These are phyloP conservation scores for Cercocebus atys DNA, from an alignment of 2,113 vertebrate genomes.

Conservation along the genomic window DNA sequence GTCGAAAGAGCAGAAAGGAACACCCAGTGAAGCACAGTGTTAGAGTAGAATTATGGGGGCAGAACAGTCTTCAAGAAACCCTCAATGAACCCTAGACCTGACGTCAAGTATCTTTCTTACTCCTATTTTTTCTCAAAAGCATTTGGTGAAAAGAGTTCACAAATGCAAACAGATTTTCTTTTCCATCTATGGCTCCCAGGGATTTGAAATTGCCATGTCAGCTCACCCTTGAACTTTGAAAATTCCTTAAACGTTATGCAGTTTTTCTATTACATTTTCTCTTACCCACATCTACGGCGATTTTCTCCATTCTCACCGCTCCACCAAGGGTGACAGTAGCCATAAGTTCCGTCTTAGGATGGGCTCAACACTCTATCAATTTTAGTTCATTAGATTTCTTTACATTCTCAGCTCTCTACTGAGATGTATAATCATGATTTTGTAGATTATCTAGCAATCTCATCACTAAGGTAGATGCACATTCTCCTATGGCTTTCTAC, in stretches of 20 bases:
- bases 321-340: background rate
- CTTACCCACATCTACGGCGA: background rate
- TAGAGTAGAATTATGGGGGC: background rate
- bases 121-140: background rate
- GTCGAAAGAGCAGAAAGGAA: background rate
- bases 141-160: background rate
- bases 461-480: background rate
- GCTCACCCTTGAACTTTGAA: conserved; percentile 36
- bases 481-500: background rate
- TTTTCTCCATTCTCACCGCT: background rate
- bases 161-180: background rate
- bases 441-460: background rate
- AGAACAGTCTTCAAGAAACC: background rate
- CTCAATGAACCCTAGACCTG: rapidly evolving
- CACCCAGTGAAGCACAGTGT: background rate
- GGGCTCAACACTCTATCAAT: background rate
- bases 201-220: background rate
- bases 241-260: conserved; percentile 20
- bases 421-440: background rate
- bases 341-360: background rate
- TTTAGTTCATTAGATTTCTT: conserved; percentile 4
- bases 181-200: background rate
- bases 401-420: background rate
- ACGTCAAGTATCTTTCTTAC: background rate
- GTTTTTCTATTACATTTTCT: background rate